A percentile compares a stretch with the other conserved stretches of the same genome.
These are phyloP conservation scores for Marasmarcha lunaedactyla DNA, from an alignment of 2,888 invertebrate genomes.

Conservation along the genomic window DNA sequence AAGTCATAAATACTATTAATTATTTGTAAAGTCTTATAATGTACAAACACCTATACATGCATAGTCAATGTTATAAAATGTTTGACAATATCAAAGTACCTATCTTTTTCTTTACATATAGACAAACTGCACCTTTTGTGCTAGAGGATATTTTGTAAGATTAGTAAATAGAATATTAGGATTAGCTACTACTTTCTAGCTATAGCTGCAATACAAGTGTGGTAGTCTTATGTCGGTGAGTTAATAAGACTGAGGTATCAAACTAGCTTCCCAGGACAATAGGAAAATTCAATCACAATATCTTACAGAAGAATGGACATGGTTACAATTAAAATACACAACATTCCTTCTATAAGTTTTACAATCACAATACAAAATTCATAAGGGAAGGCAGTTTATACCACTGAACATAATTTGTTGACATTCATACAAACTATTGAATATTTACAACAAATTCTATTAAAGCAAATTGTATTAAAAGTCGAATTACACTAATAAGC, in stretches of 20 bases:
- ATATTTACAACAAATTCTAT: background rate
- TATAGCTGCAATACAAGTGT: no score
- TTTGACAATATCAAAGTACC: background rate
- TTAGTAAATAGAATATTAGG: background rate
- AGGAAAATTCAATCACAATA: no score
- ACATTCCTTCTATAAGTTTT: background rate
- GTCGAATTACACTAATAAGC: slow-evolving; percentile 42
- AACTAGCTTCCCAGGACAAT: background rate
- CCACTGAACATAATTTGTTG: background rate
- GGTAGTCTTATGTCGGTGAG: no score
- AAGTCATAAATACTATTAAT: no score
- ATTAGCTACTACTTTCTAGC: background rate
- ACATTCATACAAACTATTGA: background rate
- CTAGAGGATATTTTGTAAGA: background rate
- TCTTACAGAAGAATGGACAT: background rate
- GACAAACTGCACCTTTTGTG: no score
- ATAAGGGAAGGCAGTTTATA: background rate
- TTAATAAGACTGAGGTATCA: background rate
- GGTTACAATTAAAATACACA: background rate
- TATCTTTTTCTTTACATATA: no score
- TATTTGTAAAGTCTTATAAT: no score
- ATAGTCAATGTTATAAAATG: no score
- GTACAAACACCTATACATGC: no score
- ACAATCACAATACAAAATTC: background rate
- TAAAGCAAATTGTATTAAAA: background rate